Conservation (phyloP, 2,888 invertebrate genomes). For the Ectemnius cavifrons region DNA sequence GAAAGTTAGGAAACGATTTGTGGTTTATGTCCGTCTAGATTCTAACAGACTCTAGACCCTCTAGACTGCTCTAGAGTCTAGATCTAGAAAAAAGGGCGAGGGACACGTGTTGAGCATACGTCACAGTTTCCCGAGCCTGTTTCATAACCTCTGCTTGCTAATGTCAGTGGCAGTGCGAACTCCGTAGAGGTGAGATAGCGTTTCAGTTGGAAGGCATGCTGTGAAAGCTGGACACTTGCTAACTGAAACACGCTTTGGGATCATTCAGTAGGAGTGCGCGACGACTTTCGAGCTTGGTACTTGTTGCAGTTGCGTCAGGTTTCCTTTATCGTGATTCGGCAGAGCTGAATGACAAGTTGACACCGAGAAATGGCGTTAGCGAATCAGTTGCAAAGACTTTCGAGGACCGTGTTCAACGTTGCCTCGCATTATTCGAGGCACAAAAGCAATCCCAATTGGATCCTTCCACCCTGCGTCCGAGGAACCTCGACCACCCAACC, state of each 20-base stretch:
- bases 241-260: no score
- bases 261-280: no score
- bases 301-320: no score
- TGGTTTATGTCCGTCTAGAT: no score
- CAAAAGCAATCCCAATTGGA: constrained; percentile 16
- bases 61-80: no score
- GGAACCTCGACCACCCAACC: constrained; percentile 63
- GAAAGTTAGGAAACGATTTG: no score
- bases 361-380: constrained; percentile 61
- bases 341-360: constrained; percentile 13
- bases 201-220: neutral
- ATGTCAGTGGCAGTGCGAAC: neutral
- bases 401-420: constrained; percentile 40
- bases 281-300: no score
- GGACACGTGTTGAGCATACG: constrained; percentile 35
- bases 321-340: neutral
- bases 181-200: constrained; percentile 13
- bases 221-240: neutral
- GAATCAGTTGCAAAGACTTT: constrained; percentile 55
- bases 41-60: no score
- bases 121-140: constrained; percentile 26
- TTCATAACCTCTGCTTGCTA: constrained; percentile 29
- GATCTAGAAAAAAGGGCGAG: no score
- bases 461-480: constrained; percentile 26
- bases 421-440: constrained; percentile 29